These are phyloP conservation scores for Schizopygopsis pylzovi DNA, from an alignment of 2,797 vertebrate genomes.

Conservation along the genomic window DNA sequence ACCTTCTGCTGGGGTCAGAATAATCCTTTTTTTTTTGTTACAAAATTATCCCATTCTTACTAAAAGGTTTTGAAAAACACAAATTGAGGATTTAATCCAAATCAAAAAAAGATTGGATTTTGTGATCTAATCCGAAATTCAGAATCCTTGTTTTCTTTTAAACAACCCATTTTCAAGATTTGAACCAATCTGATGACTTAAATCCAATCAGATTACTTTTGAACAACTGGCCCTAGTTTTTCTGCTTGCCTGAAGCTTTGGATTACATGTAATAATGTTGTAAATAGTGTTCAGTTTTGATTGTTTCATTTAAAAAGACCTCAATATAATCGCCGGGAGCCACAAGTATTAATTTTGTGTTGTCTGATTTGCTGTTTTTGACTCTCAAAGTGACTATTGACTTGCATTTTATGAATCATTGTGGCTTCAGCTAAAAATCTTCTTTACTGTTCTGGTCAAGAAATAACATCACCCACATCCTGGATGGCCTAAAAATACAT, in stretches of 20 bases:
- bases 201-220: no score
- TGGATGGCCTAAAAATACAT: not conserved
- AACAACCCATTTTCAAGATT: no score
- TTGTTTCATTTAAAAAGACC: not conserved
- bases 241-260: not conserved
- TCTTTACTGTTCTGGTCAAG: not conserved
- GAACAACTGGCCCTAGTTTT: no score
- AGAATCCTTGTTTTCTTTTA: no score
- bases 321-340: not conserved
- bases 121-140: no score
- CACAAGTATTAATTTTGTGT: not conserved
- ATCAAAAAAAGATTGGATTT: no score
- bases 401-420: not conserved
- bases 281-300: not conserved
- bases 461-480: not conserved
- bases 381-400: not conserved
- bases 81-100: no score
- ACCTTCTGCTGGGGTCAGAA: no score
- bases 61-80: no score
- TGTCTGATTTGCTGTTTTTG: not conserved
- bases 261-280: not conserved
- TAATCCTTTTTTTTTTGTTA: no score
- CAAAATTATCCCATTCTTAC: no score
- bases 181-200: no score
- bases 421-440: not conserved